Evolutionary conservation across 23 tunicate genomes (phyloP), one percentile per base, ranked within the genome.

Genomic region (Halocynthia roretzi): DNA sequence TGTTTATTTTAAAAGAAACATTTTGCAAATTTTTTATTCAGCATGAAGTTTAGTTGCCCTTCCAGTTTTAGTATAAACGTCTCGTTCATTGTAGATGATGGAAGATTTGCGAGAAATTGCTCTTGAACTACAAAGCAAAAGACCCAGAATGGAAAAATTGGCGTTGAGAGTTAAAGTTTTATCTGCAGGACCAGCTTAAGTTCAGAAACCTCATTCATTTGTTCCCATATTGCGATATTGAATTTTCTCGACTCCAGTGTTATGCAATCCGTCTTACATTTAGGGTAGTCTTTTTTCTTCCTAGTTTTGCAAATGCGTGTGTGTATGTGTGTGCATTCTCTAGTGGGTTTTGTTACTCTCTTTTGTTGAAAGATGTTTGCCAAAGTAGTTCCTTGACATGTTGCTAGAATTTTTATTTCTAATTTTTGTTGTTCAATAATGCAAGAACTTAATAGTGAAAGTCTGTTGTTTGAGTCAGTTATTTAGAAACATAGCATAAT

Each of bases 81-180:
- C 14, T 11, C 20, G 22, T 67, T 17, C 22, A 11, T 70, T 58
- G 52, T 80, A 89, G 88, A 56, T 89, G 22, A 75, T 62, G 8
- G 8, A 55, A 5, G 96, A 89, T 51, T 80, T 82, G 19, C 77
- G 83, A 14, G 44, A 50, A 7, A 49, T 89, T 10, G 82, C 96
- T 6, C 57, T 22, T 8, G 82, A 83, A 17, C 53, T 89, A n/a
- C 53, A 71, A n/a, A 62, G 44, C 49, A 67, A 72, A 65, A 75
- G 81, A 80, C 96, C 96, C 2, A 81, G 79, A 75, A 82, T 89
- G 10, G 96, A 89, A 76, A 62, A 60, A 48, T 76, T 83, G 58
- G 88, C 85, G 1, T 57, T 79, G 20, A 66, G 96, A 51, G 87
- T 89, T 0, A 83, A 80, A 17, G 88, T 80, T 20, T 75, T 89